Conservation (phyloP, 2,888 invertebrate species). For the Orthosia cruda region DNA sequence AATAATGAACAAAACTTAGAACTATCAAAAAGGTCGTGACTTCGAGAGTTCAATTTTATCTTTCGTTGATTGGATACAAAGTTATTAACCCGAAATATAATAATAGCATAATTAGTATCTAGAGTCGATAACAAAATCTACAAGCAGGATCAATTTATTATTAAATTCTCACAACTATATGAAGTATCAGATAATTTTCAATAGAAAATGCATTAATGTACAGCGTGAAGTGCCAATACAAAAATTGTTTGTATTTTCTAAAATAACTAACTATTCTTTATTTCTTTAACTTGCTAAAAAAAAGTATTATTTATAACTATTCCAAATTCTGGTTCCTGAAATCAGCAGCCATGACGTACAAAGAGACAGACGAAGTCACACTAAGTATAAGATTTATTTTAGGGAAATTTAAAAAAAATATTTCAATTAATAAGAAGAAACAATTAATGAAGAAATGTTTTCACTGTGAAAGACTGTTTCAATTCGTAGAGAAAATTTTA, state of each 20-base stretch:
- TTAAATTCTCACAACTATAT: background rate
- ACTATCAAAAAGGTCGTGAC: constrained; percentile 3
- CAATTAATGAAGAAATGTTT: background rate
- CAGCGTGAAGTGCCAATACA: too few species aligned
- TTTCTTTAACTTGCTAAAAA: too few species aligned
- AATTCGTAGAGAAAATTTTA: background rate
- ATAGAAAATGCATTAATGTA: background rate
- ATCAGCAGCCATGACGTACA: background rate
- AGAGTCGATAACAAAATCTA: background rate
- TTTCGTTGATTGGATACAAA: background rate
- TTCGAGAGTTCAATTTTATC: background rate
- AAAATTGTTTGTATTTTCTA: too few species aligned
- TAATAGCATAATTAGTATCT: background rate
- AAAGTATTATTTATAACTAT: background rate
- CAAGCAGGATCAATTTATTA: background rate
- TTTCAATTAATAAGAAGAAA: background rate
- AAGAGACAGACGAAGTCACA: background rate
- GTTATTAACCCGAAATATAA: background rate
- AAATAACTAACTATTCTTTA: too few species aligned
- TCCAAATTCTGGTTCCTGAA: background rate
- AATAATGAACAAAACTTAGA: constrained; percentile 16
- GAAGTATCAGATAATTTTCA: background rate
- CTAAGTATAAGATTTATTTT: background rate
- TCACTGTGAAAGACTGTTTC: background rate
- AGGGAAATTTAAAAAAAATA: background rate